Evolutionary conservation across 2,888 invertebrate genomes (phyloP).

Genomic region (Cantharis nigra): DNA sequence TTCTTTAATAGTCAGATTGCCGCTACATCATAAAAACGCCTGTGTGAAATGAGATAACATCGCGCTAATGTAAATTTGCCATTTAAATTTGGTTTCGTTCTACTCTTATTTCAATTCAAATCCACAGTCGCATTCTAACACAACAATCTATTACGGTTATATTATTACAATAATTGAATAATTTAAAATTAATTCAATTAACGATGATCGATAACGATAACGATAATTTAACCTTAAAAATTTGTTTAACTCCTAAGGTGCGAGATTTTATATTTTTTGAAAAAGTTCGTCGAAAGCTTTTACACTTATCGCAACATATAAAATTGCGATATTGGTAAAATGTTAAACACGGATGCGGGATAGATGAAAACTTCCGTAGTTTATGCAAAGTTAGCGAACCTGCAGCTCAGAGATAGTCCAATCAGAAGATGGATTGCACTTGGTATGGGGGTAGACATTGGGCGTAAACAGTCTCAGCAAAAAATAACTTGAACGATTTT

Average conservation of each 20-base stretch:
- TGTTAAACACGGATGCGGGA: slow-evolving; percentile 29
- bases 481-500: slow-evolving; percentile 47
- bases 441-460: slow-evolving; percentile 37
- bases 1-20: slow-evolving; percentile 45
- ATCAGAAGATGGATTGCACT: slow-evolving; percentile 47
- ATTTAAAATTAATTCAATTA: neutral
- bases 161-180: neutral
- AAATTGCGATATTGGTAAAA: slow-evolving; percentile 26
- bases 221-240: neutral
- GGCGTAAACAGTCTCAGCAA: slow-evolving; percentile 42
- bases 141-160: neutral
- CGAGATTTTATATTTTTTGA: neutral
- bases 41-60: slow-evolving; percentile 29
- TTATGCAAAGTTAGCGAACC: slow-evolving; percentile 40
- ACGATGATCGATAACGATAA: neutral
- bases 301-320: slow-evolving; percentile 23
- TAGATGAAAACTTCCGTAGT: slow-evolving; percentile 27
- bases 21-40: slow-evolving; percentile 27
- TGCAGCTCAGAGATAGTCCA: slow-evolving; percentile 44
- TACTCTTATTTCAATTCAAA: neutral
- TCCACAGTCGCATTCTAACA: neutral
- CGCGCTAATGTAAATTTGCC: slow-evolving; percentile 27
- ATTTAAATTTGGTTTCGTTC: slow-evolving; percentile 11
- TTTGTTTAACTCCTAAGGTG: neutral
- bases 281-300: neutral